Evolutionary conservation across 23 tunicate genomes (phyloP).

Genomic region (Trididemnum nubilum): DNA sequence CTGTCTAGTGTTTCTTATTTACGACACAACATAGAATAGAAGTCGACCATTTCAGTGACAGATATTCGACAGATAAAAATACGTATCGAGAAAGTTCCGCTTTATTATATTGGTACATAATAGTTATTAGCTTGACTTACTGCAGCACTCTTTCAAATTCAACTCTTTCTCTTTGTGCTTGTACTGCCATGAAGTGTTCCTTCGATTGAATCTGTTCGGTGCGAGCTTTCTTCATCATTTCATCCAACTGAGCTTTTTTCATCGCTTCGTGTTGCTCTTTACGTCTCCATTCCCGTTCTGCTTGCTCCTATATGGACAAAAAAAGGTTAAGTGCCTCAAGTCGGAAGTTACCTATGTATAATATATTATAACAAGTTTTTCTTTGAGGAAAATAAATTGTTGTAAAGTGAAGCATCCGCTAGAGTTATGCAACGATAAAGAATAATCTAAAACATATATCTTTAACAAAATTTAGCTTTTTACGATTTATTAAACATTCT

Average conservation of each 20-base stretch:
- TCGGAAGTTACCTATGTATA: too few species aligned
- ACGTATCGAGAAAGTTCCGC: too few species aligned
- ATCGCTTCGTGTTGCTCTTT: slow-evolving; percentile 81
- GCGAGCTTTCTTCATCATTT: slow-evolving; percentile 84
- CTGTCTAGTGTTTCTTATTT: too few species aligned
- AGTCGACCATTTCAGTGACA: too few species aligned
- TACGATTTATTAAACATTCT: too few species aligned
- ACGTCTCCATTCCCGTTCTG: slow-evolving; percentile 94
- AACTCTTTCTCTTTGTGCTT: slow-evolving; percentile 85
- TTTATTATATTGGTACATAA: too few species aligned
- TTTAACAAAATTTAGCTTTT: background rate
- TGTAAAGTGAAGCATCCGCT: too few species aligned
- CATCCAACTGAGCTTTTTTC: slow-evolving; percentile 72
- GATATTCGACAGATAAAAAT: too few species aligned
- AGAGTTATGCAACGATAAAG: background rate
- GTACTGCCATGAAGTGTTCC: slow-evolving; percentile 97
- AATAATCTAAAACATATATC: background rate
- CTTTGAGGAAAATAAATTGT: too few species aligned
- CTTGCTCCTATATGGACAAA: slow-evolving; percentile 67
- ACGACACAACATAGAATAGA: too few species aligned
- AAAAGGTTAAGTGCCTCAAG: background rate
- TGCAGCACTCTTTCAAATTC: slow-evolving; percentile 89
- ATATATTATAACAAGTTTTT: too few species aligned
- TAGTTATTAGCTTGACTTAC: too few species aligned
- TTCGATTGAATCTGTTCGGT: slow-evolving; percentile 88